phyloP scores from a whole-genome alignment of 2,888 invertebrate species.

The Diabrotica balteata region DNA sequence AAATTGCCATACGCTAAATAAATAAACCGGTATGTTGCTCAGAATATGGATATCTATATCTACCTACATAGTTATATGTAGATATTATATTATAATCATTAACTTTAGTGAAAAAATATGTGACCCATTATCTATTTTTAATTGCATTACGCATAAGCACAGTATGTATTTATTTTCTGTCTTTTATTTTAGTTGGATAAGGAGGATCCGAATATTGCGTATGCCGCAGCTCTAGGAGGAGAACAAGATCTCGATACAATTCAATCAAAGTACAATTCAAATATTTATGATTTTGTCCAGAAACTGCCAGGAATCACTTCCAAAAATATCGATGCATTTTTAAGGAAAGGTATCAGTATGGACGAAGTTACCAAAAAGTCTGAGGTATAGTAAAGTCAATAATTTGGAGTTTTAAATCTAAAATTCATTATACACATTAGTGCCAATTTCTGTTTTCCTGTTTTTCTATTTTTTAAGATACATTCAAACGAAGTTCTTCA shows the following conservation, averaged over 20 bases:
- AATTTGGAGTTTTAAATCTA: no score
- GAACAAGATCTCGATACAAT: slow-evolving; percentile 66
- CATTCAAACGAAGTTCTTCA: background rate
- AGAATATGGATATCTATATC: no score
- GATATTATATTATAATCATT: no score
- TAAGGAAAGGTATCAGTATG: slow-evolving; percentile 73
- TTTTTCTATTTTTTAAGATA: background rate
- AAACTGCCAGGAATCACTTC: slow-evolving; percentile 89
- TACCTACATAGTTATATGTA: no score
- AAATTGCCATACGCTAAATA: no score
- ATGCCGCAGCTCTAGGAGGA: slow-evolving; percentile 75
- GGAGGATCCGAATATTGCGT: slow-evolving; percentile 78
- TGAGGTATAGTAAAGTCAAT: slow-evolving; percentile 41
- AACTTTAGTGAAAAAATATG: no score
- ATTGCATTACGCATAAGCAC: no score
- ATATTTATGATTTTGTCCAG: slow-evolving; percentile 73
- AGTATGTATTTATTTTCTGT: no score
- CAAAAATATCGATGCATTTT: slow-evolving; percentile 80
- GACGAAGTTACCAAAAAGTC: slow-evolving; percentile 42
- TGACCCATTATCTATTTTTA: no score
- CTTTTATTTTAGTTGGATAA: slow-evolving; percentile 71
- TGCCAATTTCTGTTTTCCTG: background rate
- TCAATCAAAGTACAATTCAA: slow-evolving; percentile 66
- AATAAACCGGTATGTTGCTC: no score
- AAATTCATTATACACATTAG: background rate